Percentiles rank a stretch among this genome's conserved stretches.
These are phyloP conservation scores for Cheilinus undulatus DNA, from an alignment of 2,113 vertebrate species.

Conservation along the genomic window DNA sequence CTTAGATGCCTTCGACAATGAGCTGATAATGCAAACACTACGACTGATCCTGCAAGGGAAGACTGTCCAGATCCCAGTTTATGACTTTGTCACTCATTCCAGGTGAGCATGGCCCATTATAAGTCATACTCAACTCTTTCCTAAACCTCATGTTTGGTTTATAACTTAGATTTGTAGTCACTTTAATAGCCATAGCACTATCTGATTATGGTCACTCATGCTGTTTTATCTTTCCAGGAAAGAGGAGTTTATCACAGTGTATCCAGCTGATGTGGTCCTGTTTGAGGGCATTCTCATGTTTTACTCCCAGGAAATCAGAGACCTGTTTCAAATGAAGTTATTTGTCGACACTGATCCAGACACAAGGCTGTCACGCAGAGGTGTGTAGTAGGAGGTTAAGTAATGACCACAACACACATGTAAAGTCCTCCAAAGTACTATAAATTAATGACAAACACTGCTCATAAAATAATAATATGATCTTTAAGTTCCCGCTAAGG, in stretches of 20 bases:
- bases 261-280: conserved; percentile 96
- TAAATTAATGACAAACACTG: too few species aligned
- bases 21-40: conserved; percentile 93
- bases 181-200: neutral
- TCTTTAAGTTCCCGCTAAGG: too few species aligned
- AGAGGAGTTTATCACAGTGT: conserved; percentile 93
- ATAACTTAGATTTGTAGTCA: neutral
- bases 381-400: conserved; percentile 72
- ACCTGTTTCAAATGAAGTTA: conserved; percentile 98
- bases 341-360: conserved; percentile 97
- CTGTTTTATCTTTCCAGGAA: conserved; percentile 84
- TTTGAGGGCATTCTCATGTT: conserved; percentile 98
- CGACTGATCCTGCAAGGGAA: conserved; percentile 91
- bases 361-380: conserved; percentile 95
- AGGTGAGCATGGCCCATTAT: conserved; percentile 81
- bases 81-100: conserved; percentile 97
- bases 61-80: conserved; percentile 95
- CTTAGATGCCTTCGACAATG: conserved; percentile 97
- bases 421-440: neutral
- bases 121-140: neutral
- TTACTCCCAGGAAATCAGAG: conserved; percentile 95
- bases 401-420: neutral
- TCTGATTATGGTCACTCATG: conserved; percentile 3
- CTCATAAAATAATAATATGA: too few species aligned
- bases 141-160: neutral